Conservation (phyloP, 1,140 invertebrate species). For the Bilobella aurantiaca region DNA sequence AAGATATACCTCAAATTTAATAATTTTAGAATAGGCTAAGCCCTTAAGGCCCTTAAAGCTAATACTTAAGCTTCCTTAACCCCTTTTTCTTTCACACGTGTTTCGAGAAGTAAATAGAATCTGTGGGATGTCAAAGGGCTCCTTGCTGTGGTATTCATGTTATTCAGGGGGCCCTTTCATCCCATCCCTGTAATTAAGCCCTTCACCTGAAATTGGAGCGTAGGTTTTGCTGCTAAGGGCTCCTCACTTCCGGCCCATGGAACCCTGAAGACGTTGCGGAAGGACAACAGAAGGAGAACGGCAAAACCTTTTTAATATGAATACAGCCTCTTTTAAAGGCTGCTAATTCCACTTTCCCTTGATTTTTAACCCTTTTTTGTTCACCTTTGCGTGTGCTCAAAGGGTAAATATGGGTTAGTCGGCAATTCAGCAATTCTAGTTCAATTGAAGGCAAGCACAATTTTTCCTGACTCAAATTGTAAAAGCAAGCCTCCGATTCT, state of each 20-base stretch:
- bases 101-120: constrained; percentile 28
- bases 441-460: not conserved
- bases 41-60: not conserved
- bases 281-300: not conserved
- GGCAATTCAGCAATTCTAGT: too few species aligned
- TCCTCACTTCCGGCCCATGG: not conserved
- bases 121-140: constrained; percentile 19
- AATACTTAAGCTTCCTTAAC: not conserved
- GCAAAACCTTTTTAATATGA: too few species aligned
- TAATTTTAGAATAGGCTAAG: too few species aligned
- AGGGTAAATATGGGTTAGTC: constrained; percentile 34
- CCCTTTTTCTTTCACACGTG: constrained; percentile 18
- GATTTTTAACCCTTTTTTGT: not conserved
- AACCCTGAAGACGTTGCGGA: not conserved
- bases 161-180: not conserved
- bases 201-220: not conserved
- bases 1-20: too few species aligned
- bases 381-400: constrained; percentile 27
- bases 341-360: not conserved
- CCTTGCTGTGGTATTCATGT: constrained; percentile 6
- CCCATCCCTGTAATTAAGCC: not conserved
- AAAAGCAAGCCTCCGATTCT: not conserved
- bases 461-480: not conserved
- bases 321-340: too few species aligned
- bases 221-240: not conserved